Evolutionary conservation across 2,888 invertebrate species (phyloP), one percentile per base, ranked within the genome.

Genomic region (Lepidochrysops patricia): DNA sequence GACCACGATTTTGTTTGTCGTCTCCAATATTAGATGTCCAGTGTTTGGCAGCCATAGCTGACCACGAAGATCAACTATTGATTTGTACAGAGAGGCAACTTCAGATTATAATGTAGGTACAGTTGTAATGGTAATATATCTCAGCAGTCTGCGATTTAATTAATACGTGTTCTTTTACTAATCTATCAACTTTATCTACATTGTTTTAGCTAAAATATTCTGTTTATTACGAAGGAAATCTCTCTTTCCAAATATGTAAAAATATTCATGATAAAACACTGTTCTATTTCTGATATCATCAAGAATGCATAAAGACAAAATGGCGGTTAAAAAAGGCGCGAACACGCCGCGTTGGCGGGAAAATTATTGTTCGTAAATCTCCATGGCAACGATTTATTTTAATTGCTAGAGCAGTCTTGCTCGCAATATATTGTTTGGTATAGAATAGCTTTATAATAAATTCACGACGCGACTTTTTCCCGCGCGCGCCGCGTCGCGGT

Each of bases 301-400:
- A 52, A 52, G 13, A 26, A 52, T 26, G 26, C 26, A 52, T 52
- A 52, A 43, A 52, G 26, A 52, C 52, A 52, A 26, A 26, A 52
- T 52, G 52, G 52, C 13, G 26, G 13, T 12, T 43, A 43, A 43
- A 35, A 43, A 43, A 43, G 43, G 26, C 52, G 26, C 52, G 26
- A 52, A 52, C 27, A 27, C 15, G 13, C 7, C 25, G 26, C 50
- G 50, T 26, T 13, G 6, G 27, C 27, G 26, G 15, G 27, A 27
- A 27, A 52, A 52, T 52, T 52, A 43, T 43, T 43, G 43, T 43
- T 43, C 43, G 43, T 43, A 43, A 43, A 43, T 12, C 43, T 1
- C 4, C 9, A 23, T 19, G 19, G 9, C 43, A 4, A 43, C 43
- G 19, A 43, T 19, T 43, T 43, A 43, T 19, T 43, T 43, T 43